Conservation (phyloP, 2,113 vertebrate species). For the Symphodus melops region DNA sequence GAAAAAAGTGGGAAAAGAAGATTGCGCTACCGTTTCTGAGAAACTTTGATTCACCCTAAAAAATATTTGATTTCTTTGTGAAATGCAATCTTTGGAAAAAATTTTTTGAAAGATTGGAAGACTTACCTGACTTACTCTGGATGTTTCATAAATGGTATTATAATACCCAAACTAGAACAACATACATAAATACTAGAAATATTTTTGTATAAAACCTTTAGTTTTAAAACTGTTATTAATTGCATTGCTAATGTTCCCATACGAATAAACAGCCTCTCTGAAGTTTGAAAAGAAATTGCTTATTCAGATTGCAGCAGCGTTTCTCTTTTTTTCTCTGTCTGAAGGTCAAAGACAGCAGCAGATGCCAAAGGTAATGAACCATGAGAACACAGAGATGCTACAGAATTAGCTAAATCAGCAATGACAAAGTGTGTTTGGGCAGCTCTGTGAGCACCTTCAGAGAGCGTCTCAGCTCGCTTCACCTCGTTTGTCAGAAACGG, state of each 20-base stretch:
- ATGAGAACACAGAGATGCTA: constrained; percentile 31
- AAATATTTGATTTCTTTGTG: neutral
- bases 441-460: constrained; percentile 5
- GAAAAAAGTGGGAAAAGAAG: neutral
- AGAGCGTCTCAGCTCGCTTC: neutral
- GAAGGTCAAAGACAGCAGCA: constrained; percentile 58
- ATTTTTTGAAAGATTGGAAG: too few relatives aligned
- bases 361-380: constrained; percentile 57
- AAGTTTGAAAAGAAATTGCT: neutral
- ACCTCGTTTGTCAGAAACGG: neutral
- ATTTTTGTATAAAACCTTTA: too few relatives aligned
- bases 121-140: too few relatives aligned
- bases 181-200: too few relatives aligned
- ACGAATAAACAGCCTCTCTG: neutral
- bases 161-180: too few relatives aligned
- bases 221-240: too few relatives aligned
- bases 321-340: constrained; percentile 1
- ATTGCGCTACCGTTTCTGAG: neutral
- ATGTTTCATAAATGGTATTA: too few relatives aligned
- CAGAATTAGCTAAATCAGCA: constrained; percentile 47
- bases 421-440: constrained; percentile 19
- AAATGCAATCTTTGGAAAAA: too few relatives aligned
- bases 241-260: neutral
- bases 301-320: neutral
- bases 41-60: neutral